Evolutionary conservation across 2,888 invertebrate species (phyloP).

Genomic region (Nowickia ferox): DNA sequence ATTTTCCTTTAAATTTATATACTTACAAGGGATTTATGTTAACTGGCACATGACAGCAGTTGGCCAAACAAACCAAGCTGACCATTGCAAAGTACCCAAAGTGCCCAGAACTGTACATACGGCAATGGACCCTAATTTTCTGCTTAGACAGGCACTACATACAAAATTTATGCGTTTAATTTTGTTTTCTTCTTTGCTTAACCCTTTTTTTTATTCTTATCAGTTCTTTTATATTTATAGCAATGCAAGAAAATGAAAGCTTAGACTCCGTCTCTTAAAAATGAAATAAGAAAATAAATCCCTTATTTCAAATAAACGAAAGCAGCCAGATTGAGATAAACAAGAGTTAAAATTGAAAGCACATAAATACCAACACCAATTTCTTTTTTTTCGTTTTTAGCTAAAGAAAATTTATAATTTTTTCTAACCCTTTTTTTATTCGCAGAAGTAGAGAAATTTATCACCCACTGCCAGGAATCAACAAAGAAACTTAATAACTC

Average conservation of each 20-base stretch:
- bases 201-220: constrained; percentile 55
- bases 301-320: constrained; percentile 12
- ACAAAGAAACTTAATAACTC: constrained; percentile 11
- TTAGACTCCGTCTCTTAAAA: not conserved
- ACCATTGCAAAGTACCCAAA: constrained; percentile 12
- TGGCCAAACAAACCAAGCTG: constrained; percentile 18
- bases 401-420: constrained; percentile 21
- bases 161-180: constrained; percentile 46
- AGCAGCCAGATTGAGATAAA: constrained; percentile 35
- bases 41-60: not conserved
- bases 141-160: constrained; percentile 64
- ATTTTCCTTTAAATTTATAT: constrained; percentile 52
- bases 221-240: constrained; percentile 35
- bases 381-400: not conserved
- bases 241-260: not conserved
- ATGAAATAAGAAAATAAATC: not conserved
- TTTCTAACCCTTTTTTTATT: not conserved
- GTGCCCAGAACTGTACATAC: not conserved
- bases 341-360: constrained; percentile 52
- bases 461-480: not conserved
- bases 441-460: constrained; percentile 24
- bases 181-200: not conserved
- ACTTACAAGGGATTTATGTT: constrained; percentile 43
- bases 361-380: constrained; percentile 43
- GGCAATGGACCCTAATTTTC: constrained; percentile 63